Conservation (phyloP, 2,888 invertebrate species). For the Rapana venosa region DNA sequence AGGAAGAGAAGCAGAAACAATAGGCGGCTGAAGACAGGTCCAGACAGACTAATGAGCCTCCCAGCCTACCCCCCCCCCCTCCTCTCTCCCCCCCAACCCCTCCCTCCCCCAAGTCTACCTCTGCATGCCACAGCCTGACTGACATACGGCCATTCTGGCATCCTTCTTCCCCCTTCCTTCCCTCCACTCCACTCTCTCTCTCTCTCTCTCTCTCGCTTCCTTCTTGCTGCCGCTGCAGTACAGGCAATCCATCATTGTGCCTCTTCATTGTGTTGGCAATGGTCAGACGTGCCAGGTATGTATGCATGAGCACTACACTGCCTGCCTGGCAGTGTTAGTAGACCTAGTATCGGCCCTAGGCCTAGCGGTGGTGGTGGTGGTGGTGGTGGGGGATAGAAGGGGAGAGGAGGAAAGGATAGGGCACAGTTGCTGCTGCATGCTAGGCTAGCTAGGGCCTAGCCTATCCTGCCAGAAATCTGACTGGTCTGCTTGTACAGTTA, state of each 20-base stretch:
- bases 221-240: neutral
- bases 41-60: constrained; percentile 15
- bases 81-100: constrained; percentile 8
- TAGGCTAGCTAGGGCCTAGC: too few species aligned
- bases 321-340: neutral
- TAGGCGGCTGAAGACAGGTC: neutral
- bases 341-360: too few species aligned
- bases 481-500: too few species aligned
- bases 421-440: too few species aligned
- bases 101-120: neutral
- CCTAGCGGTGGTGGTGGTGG: too few species aligned
- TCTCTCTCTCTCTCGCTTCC: neutral
- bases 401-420: too few species aligned
- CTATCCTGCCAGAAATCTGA: neutral
- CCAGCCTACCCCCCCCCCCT: neutral
- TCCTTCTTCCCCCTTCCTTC: neutral
- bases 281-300: neutral
- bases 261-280: constrained; percentile 3
- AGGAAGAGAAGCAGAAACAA: neutral
- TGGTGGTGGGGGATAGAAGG: too few species aligned
- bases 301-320: neutral
- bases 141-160: neutral
- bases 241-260: neutral
- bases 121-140: neutral
- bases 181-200: neutral